Evolutionary conservation across 2,888 invertebrate species (phyloP), one percentile per base, ranked within the genome.

Genomic region (Cenopis cana): DNA sequence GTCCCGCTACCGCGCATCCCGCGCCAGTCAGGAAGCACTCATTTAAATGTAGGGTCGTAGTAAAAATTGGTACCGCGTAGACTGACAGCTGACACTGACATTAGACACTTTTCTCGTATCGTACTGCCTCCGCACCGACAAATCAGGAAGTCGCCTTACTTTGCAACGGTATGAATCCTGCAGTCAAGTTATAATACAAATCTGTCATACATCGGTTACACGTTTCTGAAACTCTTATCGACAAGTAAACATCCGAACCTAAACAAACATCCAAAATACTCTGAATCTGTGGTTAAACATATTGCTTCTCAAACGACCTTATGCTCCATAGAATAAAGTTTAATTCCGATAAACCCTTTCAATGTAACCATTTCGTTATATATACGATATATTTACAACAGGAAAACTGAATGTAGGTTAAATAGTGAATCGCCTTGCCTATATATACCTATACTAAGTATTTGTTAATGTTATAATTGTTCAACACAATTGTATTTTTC

Each of bases 381-480:
- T 46, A 60, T 46, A 36, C n/a, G n/a, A n/a, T n/a, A n/a, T n/a
- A n/a, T n/a, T n/a, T 64, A 52, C 41, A 60, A 60, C 68, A 61
- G 68, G 68, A 54, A 68, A 68, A 68, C 59, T 11, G 46, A 54
- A 68, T 54, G 60, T 68, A 61, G 68, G 68, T 68, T 68, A 61
- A 68, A 54, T 29, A 59, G 38, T 54, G 24, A 29, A 60, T 60
- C 60, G 46, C 33, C 18, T 64, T n/a, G n/a, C n/a, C n/a, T n/a
- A n/a, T n/a, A n/a, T n/a, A n/a, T n/a, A n/a, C n/a, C n/a, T 64
- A 24, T 64, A 64, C 52, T 14, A 20, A 38, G 64, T 38, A 64
- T 54, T 52, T 36, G 20, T 62, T 54, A 64, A 36, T 62, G 24
- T 52, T 52, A 52, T 62, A 52, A 50, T 62, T 52, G 33, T 29